Evolutionary conservation across 1,140 invertebrate genomes (phyloP), one percentile per base, ranked within the genome.

Genomic region (Subanguina moxae): DNA sequence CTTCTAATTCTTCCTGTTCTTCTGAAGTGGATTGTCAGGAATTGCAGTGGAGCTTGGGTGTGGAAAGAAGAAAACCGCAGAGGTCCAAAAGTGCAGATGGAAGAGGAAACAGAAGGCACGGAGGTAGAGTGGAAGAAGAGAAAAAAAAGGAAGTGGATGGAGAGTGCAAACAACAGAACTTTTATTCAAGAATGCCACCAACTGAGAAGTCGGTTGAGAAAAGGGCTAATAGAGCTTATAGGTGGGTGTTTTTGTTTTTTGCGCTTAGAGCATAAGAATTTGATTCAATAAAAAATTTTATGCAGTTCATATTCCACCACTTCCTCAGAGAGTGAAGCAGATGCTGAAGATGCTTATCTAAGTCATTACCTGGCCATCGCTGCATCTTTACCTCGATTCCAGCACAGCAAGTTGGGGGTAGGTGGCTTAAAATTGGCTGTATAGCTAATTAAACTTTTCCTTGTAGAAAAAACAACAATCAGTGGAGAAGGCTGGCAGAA

Each of bases 121-220:
- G 11, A 11, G 11, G 32, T 38, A 38, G 48, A 21, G 17, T 52
- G n/a, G 48, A 52, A 15, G 23, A 52, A 15, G 48, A 15, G 48
- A 52, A 7, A 52, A 25, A 25, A 15, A 19, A 52, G 48, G 17
- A 15, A 7, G n/a, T 21, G 3, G 48, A 19, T 3, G 48, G 15
- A 21, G 23, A 21, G 3, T 19, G 48, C n/a, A 52, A 25, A 52
- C 23, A 19, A 15, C 48, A 52, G 15, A 52, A 52, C 17, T 52
- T 52, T 25, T 52, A 52, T 52, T 52, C 48, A 52, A 52, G 48
- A 52, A 52, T 52, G 48, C 48, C 48, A 25, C 48, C 32, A 3
- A 38, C 48, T 52, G 48, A 52, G 8, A 19, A 19, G 15, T 52
- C n/a, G n/a, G 48, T 21, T 8, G n/a, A 52, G n/a, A 52, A 15